A percentile compares a stretch with the other conserved stretches of the same genome.
These are phyloP conservation scores for Polypedilum pembai DNA, from an alignment of 1,140 invertebrate species.

Conservation along the genomic window DNA sequence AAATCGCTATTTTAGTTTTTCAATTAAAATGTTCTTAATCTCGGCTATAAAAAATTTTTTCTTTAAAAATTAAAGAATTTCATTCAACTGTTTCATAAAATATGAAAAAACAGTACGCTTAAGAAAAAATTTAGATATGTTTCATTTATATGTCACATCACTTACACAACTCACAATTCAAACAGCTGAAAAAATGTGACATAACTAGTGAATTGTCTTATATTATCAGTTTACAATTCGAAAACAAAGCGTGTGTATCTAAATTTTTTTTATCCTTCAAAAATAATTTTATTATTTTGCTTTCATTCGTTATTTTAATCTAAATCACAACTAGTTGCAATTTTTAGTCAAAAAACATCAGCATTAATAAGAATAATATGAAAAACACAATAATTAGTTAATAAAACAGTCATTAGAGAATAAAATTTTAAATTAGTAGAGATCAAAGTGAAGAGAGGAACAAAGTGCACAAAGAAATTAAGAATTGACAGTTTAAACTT, in stretches of 20 bases:
- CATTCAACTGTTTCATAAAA: too few species aligned
- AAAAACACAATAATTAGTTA: not conserved
- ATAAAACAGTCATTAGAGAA: not conserved
- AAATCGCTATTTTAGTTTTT: not conserved
- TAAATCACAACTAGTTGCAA: slow-evolving; percentile 14
- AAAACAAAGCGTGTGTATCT: slow-evolving; percentile 5
- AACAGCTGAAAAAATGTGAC: not conserved
- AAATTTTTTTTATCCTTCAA: not conserved
- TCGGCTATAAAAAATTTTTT: not conserved
- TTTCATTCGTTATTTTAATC: not conserved
- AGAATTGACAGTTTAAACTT: not conserved
- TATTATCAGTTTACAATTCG: not conserved
- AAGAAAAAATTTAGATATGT: too few species aligned
- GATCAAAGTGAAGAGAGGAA: not conserved
- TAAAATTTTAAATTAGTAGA: not conserved
- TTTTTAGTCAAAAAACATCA: not conserved
- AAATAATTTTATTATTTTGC: not conserved
- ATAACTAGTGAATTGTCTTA: not conserved
- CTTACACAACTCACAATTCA: not conserved
- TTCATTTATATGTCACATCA: too few species aligned
- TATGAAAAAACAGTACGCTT: too few species aligned
- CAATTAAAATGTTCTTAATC: not conserved
- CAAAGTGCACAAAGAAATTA: not conserved
- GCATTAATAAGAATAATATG: not conserved
- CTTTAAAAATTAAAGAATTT: too few species aligned